Conservation (phyloP, 2,113 vertebrate genomes). For the Alosa alosa region DNA sequence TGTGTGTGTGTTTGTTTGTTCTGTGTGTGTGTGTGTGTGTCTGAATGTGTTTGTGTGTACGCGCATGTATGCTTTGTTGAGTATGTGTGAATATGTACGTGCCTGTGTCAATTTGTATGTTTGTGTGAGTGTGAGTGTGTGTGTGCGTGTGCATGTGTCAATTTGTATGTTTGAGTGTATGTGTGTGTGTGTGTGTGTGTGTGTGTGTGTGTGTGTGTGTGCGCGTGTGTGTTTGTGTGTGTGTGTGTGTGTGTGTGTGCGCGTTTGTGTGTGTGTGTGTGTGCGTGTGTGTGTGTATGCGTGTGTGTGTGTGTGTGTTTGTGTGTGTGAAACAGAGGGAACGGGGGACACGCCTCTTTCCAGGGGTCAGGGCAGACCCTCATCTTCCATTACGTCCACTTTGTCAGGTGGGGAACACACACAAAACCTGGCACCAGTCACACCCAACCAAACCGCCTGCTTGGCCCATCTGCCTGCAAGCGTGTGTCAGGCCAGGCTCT, state of each 20-base stretch:
- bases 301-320: neutral
- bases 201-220: too few relatives aligned
- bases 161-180: neutral
- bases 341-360: slow-evolving; percentile 2
- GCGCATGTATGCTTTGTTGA: neutral
- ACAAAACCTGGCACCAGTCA: neutral
- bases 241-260: neutral
- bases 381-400: slow-evolving; percentile 26
- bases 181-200: neutral
- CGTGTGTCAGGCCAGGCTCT: slow-evolving; percentile 28
- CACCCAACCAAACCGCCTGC: slow-evolving; percentile 20
- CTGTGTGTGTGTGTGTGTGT: neutral
- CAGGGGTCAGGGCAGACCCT: slow-evolving; percentile 1
- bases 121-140: neutral
- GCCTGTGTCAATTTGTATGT: neutral
- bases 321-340: neutral
- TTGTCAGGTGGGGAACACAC: slow-evolving; percentile 15
- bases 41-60: neutral
- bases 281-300: neutral
- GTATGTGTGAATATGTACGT: neutral
- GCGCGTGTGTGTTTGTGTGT: too few relatives aligned
- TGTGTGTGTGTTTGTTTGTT: neutral
- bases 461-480: slow-evolving; percentile 35
- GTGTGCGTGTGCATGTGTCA: too few relatives aligned
- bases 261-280: neutral